Percentiles rank a stretch among this genome's conserved stretches.
phyloP scores from a whole-genome alignment of 2,113 vertebrate genomes.

The Lophura nycthemera region DNA sequence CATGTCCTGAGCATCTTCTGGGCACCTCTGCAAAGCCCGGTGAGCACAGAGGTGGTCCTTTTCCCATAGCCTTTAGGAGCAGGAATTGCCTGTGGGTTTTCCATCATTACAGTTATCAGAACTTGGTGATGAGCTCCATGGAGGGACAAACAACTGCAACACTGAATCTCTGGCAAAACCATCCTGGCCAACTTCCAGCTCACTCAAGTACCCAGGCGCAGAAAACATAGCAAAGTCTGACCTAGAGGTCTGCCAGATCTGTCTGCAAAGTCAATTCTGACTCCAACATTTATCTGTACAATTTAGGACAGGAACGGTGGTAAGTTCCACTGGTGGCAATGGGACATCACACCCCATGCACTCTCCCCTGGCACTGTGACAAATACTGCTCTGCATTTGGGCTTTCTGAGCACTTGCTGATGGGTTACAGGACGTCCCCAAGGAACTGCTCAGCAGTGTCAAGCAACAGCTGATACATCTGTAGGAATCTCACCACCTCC shows the following conservation, averaged over 20 bases:
- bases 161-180: neutral
- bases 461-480: accelerated
- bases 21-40: neutral
- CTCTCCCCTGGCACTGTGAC: accelerated
- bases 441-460: neutral
- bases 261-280: neutral
- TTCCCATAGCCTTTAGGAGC: neutral
- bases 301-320: accelerated
- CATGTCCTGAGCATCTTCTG: neutral
- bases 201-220: neutral
- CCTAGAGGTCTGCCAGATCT: neutral
- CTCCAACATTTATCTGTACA: neutral
- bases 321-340: accelerated
- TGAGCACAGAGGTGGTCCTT: accelerated
- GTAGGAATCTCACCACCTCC: neutral
- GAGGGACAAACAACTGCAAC: neutral
- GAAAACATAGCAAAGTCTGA: neutral
- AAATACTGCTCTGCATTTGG: accelerated
- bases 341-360: accelerated
- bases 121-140: neutral
- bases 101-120: neutral
- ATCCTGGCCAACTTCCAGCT: neutral
- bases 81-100: neutral
- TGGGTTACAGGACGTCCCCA: neutral
- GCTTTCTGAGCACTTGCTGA: neutral